Evolutionary conservation across 1,140 invertebrate genomes (phyloP).

Genomic region (fruit fly (Drosophila melanogaster)): Release_6_plus_ISO1_MT NT_033779.5:4568501-4569000

Average conservation of each 20-base stretch:
- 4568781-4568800: slow-evolving; percentile 41
- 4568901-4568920: slow-evolving; percentile 32
- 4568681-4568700: slow-evolving; percentile 43
- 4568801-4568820: slow-evolving; percentile 72
- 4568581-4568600: background rate
- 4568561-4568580: background rate
- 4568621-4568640: slow-evolving; percentile 16
- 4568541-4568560: background rate
- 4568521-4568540: background rate
- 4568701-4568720: slow-evolving; percentile 47
- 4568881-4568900: slow-evolving; percentile 23
- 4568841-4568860: slow-evolving; percentile 26
- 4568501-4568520: slow-evolving; percentile 10
- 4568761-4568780: slow-evolving; percentile 45
- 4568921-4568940: slow-evolving; percentile 58
- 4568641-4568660: slow-evolving; percentile 9
- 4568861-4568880: background rate
- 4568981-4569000: slow-evolving; percentile 79
- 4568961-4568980: slow-evolving; percentile 70
- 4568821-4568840: slow-evolving; percentile 65
- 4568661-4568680: slow-evolving; percentile 28
- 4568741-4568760: slow-evolving; percentile 37
- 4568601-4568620: background rate
- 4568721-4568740: slow-evolving; percentile 52
- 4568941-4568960: slow-evolving; percentile 47